phyloP scores from a whole-genome alignment of 2,113 vertebrate species.

The Ophthalmolycus amberensis region DNA sequence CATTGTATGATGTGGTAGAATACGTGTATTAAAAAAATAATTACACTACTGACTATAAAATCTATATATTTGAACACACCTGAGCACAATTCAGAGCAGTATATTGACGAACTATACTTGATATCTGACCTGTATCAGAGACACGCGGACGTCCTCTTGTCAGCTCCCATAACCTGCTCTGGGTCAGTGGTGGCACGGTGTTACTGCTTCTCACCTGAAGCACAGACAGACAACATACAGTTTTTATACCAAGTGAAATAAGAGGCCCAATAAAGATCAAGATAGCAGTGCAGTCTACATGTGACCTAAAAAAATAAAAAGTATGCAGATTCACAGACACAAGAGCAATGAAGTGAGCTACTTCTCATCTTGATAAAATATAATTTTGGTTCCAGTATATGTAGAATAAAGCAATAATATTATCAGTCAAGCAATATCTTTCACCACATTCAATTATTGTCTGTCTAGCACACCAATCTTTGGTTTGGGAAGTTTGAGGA shows the following conservation, averaged over 20 bases:
- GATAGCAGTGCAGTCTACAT: slow-evolving; percentile 15
- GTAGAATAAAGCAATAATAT: neutral
- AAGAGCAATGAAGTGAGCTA: neutral
- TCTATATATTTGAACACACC: neutral
- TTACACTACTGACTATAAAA: neutral
- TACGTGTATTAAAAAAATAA: neutral
- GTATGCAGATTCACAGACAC: neutral
- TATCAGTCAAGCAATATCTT: neutral
- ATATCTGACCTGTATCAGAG: slow-evolving; percentile 19
- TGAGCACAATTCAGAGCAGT: slow-evolving; percentile 24
- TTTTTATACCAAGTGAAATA: slow-evolving; percentile 24
- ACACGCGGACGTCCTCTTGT: slow-evolving; percentile 10
- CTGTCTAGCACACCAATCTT: slow-evolving; percentile 2
- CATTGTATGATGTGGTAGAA: neutral
- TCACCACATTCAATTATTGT: neutral
- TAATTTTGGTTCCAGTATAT: neutral
- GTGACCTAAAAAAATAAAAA: neutral
- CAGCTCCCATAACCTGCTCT: neutral
- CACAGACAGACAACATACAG: slow-evolving; percentile 7
- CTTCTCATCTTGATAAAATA: neutral
- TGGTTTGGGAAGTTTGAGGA: slow-evolving; percentile 19
- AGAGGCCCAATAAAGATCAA: slow-evolving; percentile 19
- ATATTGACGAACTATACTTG: slow-evolving; percentile 41
- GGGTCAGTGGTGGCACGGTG: neutral
- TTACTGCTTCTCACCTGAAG: slow-evolving; percentile 17